Conservation (phyloP, 2,113 vertebrate genomes). For the Tragelaphus strepsiceros region DNA sequence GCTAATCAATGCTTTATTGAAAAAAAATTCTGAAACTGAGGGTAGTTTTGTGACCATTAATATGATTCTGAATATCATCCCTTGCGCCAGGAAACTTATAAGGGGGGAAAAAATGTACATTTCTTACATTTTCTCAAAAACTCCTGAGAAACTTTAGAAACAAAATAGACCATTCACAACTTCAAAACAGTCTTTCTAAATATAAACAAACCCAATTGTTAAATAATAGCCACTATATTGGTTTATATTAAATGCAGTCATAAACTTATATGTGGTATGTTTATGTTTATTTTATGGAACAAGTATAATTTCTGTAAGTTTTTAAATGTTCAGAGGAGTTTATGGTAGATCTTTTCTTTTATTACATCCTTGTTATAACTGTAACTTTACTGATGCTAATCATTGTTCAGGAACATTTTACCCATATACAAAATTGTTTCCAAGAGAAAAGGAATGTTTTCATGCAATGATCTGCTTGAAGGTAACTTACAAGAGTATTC, state of each 20-base stretch:
- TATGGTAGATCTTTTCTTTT: not conserved
- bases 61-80: not conserved
- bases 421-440: constrained; percentile 2
- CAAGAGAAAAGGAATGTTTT: constrained; percentile 12
- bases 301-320: not conserved
- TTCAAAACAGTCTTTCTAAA: constrained; percentile 19
- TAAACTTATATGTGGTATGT: not conserved
- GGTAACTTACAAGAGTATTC: not conserved
- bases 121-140: not conserved
- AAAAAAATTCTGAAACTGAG: not conserved
- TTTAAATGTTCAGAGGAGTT: not conserved
- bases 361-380: not conserved
- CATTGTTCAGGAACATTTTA: not conserved
- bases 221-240: not conserved
- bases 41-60: not conserved
- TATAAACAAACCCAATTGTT: not conserved
- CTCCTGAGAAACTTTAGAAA: not conserved
- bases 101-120: not conserved
- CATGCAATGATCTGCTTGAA: constrained; percentile 3
- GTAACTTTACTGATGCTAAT: not conserved
- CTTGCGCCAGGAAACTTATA: not conserved
- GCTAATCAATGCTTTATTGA: not conserved
- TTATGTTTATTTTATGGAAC: not conserved
- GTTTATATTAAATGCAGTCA: not conserved
- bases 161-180: not conserved